Conservation (phyloP, 2,113 vertebrate species). For the Trogon surrucura region DNA sequence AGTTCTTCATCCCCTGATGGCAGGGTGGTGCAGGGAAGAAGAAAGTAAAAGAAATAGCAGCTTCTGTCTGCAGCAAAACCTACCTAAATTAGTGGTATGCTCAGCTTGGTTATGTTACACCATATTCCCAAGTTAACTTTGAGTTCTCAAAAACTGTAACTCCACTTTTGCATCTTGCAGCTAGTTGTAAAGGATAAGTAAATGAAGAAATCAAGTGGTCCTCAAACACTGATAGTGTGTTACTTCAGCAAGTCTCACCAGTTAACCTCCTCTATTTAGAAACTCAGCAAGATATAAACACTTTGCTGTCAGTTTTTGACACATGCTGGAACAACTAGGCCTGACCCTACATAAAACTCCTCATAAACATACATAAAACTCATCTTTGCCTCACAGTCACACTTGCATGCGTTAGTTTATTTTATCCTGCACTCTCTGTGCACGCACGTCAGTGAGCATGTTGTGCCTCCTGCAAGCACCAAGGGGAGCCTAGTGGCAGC, state of each 20-base stretch:
- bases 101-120: not conserved
- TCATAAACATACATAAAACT: not conserved
- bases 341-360: not conserved
- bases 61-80: not conserved
- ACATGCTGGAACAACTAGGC: not conserved
- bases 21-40: not conserved
- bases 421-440: accelerated
- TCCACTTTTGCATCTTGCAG: not conserved
- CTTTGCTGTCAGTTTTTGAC: not conserved
- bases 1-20: not conserved
- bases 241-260: not conserved
- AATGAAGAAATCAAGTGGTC: accelerated
- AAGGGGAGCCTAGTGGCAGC: not conserved
- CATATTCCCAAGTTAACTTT: not conserved
- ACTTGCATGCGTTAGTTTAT: accelerated
- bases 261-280: not conserved
- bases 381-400: not conserved
- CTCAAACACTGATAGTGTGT: not conserved
- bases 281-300: not conserved
- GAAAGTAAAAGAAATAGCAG: not conserved
- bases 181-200: not conserved
- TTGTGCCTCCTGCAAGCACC: not conserved
- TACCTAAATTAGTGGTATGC: not conserved
- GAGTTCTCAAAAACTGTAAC: not conserved
- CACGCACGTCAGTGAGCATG: accelerated